These are phyloP conservation scores for Staurois parvus DNA, from an alignment of 2,797 vertebrate genomes.

Conservation along the genomic window DNA sequence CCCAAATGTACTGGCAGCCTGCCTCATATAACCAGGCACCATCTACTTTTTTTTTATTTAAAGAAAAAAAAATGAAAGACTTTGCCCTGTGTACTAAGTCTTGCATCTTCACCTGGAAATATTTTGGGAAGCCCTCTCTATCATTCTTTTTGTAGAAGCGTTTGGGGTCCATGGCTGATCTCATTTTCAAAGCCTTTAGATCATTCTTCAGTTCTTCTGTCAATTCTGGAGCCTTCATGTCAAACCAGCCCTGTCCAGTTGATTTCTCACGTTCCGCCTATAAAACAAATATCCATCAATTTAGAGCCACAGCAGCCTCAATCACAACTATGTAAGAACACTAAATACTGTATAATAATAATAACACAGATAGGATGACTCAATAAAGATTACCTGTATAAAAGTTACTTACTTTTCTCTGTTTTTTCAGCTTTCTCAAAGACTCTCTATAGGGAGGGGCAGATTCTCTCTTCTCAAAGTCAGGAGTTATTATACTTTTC, in stretches of 20 bases:
- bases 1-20: neutral
- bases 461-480: conserved; percentile 90
- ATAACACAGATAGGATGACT: neutral
- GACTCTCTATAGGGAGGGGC: conserved; percentile 88
- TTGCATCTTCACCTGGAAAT: conserved; percentile 87
- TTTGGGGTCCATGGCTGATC: conserved; percentile 89
- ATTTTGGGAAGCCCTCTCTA: conserved; percentile 92
- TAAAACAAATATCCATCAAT: conserved; percentile 55
- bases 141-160: conserved; percentile 98
- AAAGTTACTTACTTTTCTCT: conserved; percentile 80
- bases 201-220: conserved; percentile 90
- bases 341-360: too few relatives aligned
- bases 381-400: too few relatives aligned
- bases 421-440: conserved; percentile 82
- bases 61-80: too few relatives aligned
- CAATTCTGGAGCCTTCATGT: conserved; percentile 96
- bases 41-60: neutral
- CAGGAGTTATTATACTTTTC: conserved; percentile 89
- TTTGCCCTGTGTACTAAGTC: neutral
- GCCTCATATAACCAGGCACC: too few relatives aligned
- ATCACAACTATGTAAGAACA: neutral
- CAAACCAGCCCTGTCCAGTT: conserved; percentile 91
- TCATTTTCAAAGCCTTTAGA: conserved; percentile 91
- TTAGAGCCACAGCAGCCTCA: conserved; percentile 25
- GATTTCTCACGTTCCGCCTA: conserved; percentile 88